Evolutionary conservation across 2,888 invertebrate species (phyloP).

Genomic region (Limnephilus rhombicus): DNA sequence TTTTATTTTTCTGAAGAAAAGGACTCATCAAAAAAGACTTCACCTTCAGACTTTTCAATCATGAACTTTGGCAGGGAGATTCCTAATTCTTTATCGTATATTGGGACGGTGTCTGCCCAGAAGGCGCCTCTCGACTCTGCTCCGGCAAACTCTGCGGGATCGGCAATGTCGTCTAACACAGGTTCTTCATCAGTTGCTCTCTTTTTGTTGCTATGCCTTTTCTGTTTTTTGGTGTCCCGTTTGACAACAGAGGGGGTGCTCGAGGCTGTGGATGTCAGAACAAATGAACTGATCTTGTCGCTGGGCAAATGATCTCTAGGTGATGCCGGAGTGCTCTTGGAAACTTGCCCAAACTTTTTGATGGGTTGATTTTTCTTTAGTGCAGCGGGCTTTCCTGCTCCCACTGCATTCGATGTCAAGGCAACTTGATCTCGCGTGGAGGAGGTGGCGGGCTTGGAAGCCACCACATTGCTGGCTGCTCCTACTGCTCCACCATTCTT

Average conservation of each 20-base stretch:
- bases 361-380: slow-evolving; percentile 60
- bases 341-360: slow-evolving; percentile 60
- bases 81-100: slow-evolving; percentile 81
- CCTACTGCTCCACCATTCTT: slow-evolving; percentile 70
- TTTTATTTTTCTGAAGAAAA: slow-evolving; percentile 50
- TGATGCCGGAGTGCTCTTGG: slow-evolving; percentile 41
- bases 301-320: slow-evolving; percentile 24
- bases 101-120: slow-evolving; percentile 82
- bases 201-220: slow-evolving; percentile 55
- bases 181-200: slow-evolving; percentile 69
- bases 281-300: slow-evolving; percentile 40
- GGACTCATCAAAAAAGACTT: slow-evolving; percentile 81
- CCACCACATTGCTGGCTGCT: slow-evolving; percentile 74
- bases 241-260: slow-evolving; percentile 59
- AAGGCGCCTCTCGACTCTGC: slow-evolving; percentile 80
- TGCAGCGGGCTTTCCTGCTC: slow-evolving; percentile 31
- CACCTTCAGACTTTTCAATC: slow-evolving; percentile 83
- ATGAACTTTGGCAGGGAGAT: slow-evolving; percentile 83
- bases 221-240: slow-evolving; percentile 29
- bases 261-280: slow-evolving; percentile 52
- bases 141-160: slow-evolving; percentile 77
- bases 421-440: slow-evolving; percentile 57
- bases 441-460: slow-evolving; percentile 70
- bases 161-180: slow-evolving; percentile 70
- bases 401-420: slow-evolving; percentile 50